Base-by-base conservation (phyloP, 1,140 invertebrate species). In the Scaptomyza montana region DNA sequence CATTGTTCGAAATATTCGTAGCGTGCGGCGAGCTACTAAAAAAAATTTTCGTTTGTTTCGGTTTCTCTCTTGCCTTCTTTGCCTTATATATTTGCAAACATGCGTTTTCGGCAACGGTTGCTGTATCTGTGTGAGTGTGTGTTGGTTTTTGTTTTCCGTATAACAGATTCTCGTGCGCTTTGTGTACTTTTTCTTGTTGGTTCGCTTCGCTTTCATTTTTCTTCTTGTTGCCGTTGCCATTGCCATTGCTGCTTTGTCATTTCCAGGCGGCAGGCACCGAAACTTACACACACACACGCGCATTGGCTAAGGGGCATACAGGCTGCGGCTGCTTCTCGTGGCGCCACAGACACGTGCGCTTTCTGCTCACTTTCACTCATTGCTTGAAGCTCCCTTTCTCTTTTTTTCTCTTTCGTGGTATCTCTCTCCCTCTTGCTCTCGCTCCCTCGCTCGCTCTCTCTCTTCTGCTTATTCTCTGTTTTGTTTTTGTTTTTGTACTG, bases 361-460 rank as follows among this genome's bases (percentile, higher is more conserved):
- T 85, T 87, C 78, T 87, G 82, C 84, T 86, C 84, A 86, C 82
- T 86, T 86, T 86, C 82, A 87, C 84, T 86, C 81, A 80, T 66
- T 77, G 81, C 77, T 86, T 77, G 77, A 82, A 87, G 81, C 82
- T 73, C 39, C 39, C 12, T 51, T n/a, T 46, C 55, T 41, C 25
- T 63, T 43, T 49, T 12, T 30, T 30, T 30, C 28, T 16, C 16
- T 16, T 16, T 16, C 16, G 16, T 16, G 16, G 16, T 16, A 16
- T 30, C 1, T 66, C 51, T 39, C 57, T 36, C 59, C 59, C 50
- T 47, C 13, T 47, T 10, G 5, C 25, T 21, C 36, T 43, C 33
- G 28, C 53, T 60, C 53, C 1, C 12, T 47, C 0, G n/a, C 54
- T 43, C 9, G 55, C 16, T 36, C 13, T 13, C 41, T 21, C 39